Evolutionary conservation across 2,888 invertebrate genomes (phyloP), one percentile per base, ranked within the genome.

Genomic region (Halocaridina rubra): DNA sequence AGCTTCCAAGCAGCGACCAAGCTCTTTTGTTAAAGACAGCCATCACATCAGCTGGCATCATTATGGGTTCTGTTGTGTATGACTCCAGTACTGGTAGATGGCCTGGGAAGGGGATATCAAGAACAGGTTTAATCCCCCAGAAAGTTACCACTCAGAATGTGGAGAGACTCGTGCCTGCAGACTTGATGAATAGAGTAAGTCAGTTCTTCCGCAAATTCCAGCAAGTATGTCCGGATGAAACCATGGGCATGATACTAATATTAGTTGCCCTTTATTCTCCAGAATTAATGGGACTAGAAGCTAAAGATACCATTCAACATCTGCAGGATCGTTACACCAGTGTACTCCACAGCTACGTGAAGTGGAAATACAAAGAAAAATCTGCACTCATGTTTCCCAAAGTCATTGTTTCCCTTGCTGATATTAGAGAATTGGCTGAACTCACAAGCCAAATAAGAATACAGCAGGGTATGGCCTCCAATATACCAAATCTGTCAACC

Each of bases 211-310:
- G 77, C 8, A 88, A 88, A 72, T 88, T 88, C 39, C 86, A 84
- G 72, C 78, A 78, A 29, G 80, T 88, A 27, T 88, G 88, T 72
- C 88, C 88, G 16, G 88, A 88, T 19, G 84, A 86, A 61, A 88
- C 86, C 1, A 88, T 88, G 88, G 88, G 86, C 39, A 88, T 82
- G 80, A 88, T 88, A 46, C 80, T 88, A 16, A 88, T 88, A 59
- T 78, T 88, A 19, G 88, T 88, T 46, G 71, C 88, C 4, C 81
- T 88, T 5, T 88, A 88, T 59, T 86, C 88, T 22, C 84, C 88
- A 19, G 88, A 88, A 32, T 59, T 88, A 27, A 84, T 85, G 78
- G 88, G 88, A n/a, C 78, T 88, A 27, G 78, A 84, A 39, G 88
- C 85, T 3, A 80, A 84, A 22, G 84, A 84, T n/a, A 84, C 80